These are phyloP conservation scores for Leptocoma aspasia DNA, from an alignment of 2,113 vertebrate species.

Conservation along the genomic window DNA sequence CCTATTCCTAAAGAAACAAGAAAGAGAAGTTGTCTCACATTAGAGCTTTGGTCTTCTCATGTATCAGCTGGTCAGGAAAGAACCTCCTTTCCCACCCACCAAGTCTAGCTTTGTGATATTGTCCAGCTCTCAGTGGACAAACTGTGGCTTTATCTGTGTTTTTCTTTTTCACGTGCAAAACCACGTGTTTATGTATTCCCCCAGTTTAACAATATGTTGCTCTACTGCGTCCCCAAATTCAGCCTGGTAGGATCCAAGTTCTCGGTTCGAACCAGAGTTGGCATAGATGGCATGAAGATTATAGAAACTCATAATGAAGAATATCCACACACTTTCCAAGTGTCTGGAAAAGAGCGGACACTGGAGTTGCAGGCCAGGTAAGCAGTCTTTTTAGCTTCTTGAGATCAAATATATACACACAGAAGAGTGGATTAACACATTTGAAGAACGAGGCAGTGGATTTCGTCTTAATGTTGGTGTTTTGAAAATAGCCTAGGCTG, in stretches of 20 bases:
- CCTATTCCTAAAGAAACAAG: neutral
- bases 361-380: constrained; percentile 95
- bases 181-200: neutral
- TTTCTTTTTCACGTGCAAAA: neutral
- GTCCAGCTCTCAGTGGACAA: neutral
- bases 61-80: neutral
- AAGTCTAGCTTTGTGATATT: neutral
- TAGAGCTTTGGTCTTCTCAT: neutral
- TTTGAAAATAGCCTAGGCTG: neutral
- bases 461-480: neutral
- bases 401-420: neutral
- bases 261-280: constrained; percentile 88
- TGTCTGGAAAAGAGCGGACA: constrained; percentile 93
- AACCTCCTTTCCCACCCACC: neutral
- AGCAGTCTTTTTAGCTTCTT: neutral
- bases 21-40: neutral
- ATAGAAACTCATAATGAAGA: constrained; percentile 90
- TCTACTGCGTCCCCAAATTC: constrained; percentile 98
- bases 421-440: neutral
- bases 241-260: constrained; percentile 92
- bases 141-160: neutral
- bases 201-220: constrained; percentile 97
- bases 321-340: constrained; percentile 95
- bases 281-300: constrained; percentile 94
- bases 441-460: neutral